Conservation (phyloP, 2,888 invertebrate genomes). For the Phortica magna region DNA sequence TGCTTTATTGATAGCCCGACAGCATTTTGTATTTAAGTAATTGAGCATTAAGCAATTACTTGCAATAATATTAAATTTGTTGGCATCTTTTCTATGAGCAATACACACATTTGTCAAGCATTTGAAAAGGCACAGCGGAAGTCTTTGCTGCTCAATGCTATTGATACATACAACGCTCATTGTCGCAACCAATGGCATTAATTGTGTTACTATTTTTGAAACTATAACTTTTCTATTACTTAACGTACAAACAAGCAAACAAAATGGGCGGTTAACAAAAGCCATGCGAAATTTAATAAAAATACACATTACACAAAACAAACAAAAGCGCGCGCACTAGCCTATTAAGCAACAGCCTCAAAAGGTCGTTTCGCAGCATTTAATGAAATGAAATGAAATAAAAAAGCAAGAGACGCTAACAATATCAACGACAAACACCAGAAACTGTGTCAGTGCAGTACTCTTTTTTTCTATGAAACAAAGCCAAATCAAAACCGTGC, state of each 20-base stretch:
- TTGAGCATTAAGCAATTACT: not conserved
- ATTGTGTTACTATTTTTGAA: not conserved
- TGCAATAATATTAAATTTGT: not conserved
- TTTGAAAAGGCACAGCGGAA: not conserved
- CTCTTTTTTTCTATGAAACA: conserved; percentile 19
- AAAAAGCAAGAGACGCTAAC: not conserved
- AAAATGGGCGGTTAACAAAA: conserved; percentile 6
- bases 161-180: conserved; percentile 34
- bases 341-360: conserved; percentile 65
- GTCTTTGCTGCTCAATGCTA: not conserved
- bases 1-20: conserved; percentile 52
- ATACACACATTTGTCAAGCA: not conserved
- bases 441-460: conserved; percentile 42
- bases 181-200: conserved; percentile 47
- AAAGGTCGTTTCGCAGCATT: conserved; percentile 59
- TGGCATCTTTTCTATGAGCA: too few species aligned
- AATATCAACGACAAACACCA: not conserved
- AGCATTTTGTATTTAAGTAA: not conserved
- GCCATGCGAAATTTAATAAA: conserved; percentile 23
- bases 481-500: conserved; percentile 24
- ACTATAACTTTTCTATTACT: not conserved
- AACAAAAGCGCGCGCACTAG: not conserved
- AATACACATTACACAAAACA: conserved; percentile 23
- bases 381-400: too few species aligned
- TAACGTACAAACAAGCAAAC: too few species aligned